Percentiles rank a stretch among this genome's conserved stretches.
These are phyloP conservation scores for Pardosa pseudoannulata DNA, from an alignment of 2,888 invertebrate species.

Conservation along the genomic window DNA sequence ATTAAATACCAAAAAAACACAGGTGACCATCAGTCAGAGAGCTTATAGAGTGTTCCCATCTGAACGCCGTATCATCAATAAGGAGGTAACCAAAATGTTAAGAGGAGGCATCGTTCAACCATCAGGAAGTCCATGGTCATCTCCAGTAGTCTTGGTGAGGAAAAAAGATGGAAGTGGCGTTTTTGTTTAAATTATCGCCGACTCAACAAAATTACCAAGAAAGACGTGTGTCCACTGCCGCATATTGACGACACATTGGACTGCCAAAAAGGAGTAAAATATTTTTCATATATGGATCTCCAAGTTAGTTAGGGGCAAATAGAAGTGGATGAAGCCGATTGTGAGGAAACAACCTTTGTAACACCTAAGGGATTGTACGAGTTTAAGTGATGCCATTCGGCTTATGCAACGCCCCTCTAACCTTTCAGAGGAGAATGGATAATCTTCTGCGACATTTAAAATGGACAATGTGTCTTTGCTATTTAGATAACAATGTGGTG, in stretches of 20 bases:
- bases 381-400: slow-evolving; percentile 75
- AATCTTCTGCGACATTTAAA: slow-evolving; percentile 66
- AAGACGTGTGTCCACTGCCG: neutral
- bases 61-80: neutral
- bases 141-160: slow-evolving; percentile 9
- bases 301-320: neutral
- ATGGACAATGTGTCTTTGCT: slow-evolving; percentile 72
- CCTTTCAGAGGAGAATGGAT: slow-evolving; percentile 75
- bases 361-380: slow-evolving; percentile 74
- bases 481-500: slow-evolving; percentile 74
- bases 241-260: too few relatives aligned
- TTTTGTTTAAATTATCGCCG: neutral
- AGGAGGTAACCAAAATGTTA: too few relatives aligned
- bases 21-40: neutral
- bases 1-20: neutral
- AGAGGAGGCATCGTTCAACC: neutral
- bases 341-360: slow-evolving; percentile 75
- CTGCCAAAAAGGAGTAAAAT: neutral
- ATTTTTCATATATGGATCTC: neutral
- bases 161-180: neutral
- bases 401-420: slow-evolving; percentile 73
- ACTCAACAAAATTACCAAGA: slow-evolving; percentile 7
- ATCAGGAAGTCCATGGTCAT: slow-evolving; percentile 5
- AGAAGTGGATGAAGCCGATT: neutral
- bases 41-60: neutral